Evolutionary conservation across 2,797 vertebrate genomes (phyloP).

Genomic region (Myiothlypis chrysogaster): DNA sequence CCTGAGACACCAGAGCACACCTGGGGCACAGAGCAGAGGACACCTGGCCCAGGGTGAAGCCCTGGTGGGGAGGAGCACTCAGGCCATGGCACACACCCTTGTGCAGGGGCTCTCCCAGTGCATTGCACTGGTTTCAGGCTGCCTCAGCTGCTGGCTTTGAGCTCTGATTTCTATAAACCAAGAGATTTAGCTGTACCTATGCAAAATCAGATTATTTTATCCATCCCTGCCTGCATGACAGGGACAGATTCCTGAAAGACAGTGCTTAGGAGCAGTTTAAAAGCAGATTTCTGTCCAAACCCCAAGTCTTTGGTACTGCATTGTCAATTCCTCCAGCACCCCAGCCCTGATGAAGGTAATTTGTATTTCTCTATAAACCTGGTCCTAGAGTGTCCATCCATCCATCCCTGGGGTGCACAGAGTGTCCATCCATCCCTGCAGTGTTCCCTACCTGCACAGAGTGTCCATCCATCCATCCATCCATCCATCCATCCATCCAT

Average conservation of each 20-base stretch:
- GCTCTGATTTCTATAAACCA: neutral
- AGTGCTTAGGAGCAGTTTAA: neutral
- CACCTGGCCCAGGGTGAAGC: accelerated
- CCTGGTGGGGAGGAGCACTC: neutral
- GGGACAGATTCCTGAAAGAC: neutral
- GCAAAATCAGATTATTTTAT: neutral
- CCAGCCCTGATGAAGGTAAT: neutral
- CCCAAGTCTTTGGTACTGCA: neutral
- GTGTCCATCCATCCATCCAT: too few species aligned
- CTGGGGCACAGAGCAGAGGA: neutral
- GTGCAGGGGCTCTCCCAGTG: neutral
- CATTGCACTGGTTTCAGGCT: neutral
- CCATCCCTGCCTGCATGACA: neutral
- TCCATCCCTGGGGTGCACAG: neutral
- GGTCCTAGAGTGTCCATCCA: neutral
- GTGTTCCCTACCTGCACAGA: too few species aligned
- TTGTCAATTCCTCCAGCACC: neutral
- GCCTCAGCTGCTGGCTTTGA: neutral
- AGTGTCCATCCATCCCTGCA: too few species aligned
- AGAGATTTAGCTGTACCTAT: neutral
- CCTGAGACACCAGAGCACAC: neutral
- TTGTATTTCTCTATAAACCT: neutral
- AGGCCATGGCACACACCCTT: neutral
- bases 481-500: too few species aligned
- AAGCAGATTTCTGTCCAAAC: neutral